Conservation (phyloP, 2,888 invertebrate genomes). For the Chrysomela aeneicollis region DNA sequence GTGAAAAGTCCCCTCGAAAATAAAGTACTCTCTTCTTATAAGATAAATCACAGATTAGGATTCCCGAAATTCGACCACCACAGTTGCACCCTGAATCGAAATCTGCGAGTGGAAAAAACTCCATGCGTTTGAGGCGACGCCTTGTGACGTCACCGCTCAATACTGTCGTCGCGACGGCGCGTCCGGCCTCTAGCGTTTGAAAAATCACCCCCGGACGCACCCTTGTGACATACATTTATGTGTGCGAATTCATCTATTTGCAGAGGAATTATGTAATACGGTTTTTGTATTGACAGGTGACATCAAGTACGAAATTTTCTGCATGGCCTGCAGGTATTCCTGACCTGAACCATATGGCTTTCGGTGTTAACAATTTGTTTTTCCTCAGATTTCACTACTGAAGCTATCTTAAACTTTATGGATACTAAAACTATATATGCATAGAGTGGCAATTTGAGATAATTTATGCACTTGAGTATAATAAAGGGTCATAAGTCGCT, state of each 20-base stretch:
- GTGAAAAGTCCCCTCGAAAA: neutral
- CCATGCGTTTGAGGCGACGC: constrained; percentile 58
- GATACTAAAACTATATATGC: too few relatives aligned
- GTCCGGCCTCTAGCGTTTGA: constrained; percentile 38
- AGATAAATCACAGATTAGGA: neutral
- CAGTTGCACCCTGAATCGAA: constrained; percentile 35
- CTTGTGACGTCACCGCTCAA: constrained; percentile 62
- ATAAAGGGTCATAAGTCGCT: neutral
- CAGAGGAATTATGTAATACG: too few relatives aligned
- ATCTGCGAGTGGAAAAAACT: constrained; percentile 37
- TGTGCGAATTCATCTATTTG: neutral
- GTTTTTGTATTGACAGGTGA: too few relatives aligned
- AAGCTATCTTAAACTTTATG: too few relatives aligned
- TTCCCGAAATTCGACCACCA: neutral
- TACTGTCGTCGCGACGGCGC: constrained; percentile 62
- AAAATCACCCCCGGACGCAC: constrained; percentile 13
- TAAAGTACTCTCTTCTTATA: neutral
- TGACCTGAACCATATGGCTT: too few relatives aligned
- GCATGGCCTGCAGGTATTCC: too few relatives aligned
- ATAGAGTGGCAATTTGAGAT: too few relatives aligned
- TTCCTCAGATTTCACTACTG: too few relatives aligned
- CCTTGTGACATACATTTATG: constrained; percentile 28
- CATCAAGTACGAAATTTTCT: too few relatives aligned
- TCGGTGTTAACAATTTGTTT: too few relatives aligned
- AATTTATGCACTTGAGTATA: too few relatives aligned